Percentiles rank a stretch among this genome's conserved stretches.
Conservation (phyloP, 1,140 invertebrate genomes). For the Himalopsyche phryganea region DNA sequence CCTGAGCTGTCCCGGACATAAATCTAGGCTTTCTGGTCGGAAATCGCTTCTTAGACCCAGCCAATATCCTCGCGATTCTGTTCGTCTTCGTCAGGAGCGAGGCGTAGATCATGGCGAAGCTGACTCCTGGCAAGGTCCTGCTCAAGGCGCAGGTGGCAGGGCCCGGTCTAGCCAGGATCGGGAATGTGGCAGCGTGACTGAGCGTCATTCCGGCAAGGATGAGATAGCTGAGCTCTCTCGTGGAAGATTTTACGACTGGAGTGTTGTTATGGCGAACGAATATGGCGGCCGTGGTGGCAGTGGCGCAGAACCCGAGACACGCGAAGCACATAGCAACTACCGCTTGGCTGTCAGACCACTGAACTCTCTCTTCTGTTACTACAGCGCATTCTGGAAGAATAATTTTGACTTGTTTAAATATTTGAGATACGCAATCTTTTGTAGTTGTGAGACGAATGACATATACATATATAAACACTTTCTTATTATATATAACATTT, state of each 20-base stretch:
- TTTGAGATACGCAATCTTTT: too few relatives aligned
- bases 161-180: conserved; percentile 69
- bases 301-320: conserved; percentile 64
- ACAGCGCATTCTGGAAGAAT: conserved; percentile 36
- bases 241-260: conserved; percentile 78
- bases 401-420: too few relatives aligned
- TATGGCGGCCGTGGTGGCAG: conserved; percentile 60
- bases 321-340: conserved; percentile 64
- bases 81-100: conserved; percentile 84
- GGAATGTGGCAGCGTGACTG: conserved; percentile 57
- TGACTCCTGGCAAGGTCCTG: conserved; percentile 69
- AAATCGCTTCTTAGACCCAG: conserved; percentile 77
- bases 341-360: conserved; percentile 64
- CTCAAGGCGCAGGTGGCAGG: conserved; percentile 64
- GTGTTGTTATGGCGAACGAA: conserved; percentile 73
- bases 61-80: conserved; percentile 78
- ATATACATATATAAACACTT: too few relatives aligned
- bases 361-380: conserved; percentile 53
- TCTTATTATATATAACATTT: too few relatives aligned
- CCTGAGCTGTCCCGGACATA: conserved; percentile 55
- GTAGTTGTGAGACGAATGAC: too few relatives aligned
- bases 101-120: conserved; percentile 81
- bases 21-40: conserved; percentile 73
- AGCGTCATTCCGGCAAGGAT: conserved; percentile 59
- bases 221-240: conserved; percentile 77